Conservation (phyloP, 2,113 vertebrate genomes). For the Strix aluco region DNA sequence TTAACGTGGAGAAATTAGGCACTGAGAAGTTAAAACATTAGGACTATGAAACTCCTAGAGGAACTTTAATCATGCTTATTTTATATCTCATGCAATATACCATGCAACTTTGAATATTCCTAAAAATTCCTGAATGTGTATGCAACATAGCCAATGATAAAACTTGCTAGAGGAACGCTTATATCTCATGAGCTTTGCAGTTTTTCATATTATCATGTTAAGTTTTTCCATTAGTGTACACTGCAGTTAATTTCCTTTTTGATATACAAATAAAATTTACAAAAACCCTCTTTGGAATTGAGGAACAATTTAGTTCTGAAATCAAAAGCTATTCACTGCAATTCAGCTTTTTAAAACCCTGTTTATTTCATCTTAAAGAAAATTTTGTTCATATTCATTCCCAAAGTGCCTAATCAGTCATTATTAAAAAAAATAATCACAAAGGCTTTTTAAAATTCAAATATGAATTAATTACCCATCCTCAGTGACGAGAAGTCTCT, state of each 20-base stretch:
- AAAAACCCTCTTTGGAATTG: neutral
- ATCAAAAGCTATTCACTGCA: neutral
- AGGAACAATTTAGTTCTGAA: neutral
- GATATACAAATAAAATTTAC: neutral
- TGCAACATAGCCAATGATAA: neutral
- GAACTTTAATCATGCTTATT: neutral
- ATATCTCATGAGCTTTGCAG: neutral
- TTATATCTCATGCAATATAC: neutral
- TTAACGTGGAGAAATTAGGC: neutral
- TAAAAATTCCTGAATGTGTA: neutral
- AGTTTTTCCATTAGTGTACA: neutral
- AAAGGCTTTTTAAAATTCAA: neutral
- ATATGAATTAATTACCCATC: neutral
- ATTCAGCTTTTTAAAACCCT: neutral
- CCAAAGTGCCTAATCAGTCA: neutral
- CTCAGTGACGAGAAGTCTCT: neutral
- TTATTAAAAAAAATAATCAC: neutral
- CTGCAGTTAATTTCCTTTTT: neutral
- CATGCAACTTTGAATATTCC: neutral
- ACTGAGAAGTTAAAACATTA: neutral
- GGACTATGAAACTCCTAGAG: neutral
- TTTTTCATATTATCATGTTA: neutral
- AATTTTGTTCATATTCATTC: neutral
- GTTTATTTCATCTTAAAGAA: neutral
- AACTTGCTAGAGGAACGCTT: neutral